phyloP scores from a whole-genome alignment of 2,888 invertebrate species.

The Melitaea athalia region DNA sequence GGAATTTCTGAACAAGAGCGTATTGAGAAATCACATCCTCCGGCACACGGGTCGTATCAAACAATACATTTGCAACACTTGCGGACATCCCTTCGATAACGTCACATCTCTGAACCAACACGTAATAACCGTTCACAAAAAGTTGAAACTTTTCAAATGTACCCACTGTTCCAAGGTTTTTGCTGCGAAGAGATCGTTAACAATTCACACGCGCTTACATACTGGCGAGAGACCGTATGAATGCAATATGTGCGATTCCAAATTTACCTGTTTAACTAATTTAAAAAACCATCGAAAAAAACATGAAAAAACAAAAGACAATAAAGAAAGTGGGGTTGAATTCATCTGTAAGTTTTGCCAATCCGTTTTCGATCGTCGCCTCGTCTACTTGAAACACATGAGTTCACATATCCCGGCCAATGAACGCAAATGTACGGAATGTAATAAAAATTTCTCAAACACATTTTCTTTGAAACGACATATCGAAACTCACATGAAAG shows the following conservation, averaged over 20 bases:
- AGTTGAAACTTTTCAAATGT: constrained; percentile 41
- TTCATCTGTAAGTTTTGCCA: constrained; percentile 40
- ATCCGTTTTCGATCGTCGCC: constrained; percentile 15
- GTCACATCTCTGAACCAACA: constrained; percentile 41
- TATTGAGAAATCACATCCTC: constrained; percentile 38
- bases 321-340: constrained; percentile 11
- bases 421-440: constrained; percentile 37
- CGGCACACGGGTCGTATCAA: constrained; percentile 40
- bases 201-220: constrained; percentile 40
- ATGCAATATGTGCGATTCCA: constrained; percentile 37
- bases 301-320: constrained; percentile 8
- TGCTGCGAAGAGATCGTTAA: constrained; percentile 42
- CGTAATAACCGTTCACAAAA: constrained; percentile 42
- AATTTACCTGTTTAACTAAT: constrained; percentile 11
- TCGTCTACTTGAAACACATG: constrained; percentile 26
- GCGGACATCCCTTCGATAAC: constrained; percentile 44
- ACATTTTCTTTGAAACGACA: constrained; percentile 43
- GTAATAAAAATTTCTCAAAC: constrained; percentile 38
- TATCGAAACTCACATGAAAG: constrained; percentile 32
- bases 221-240: constrained; percentile 40
- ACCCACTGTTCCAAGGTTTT: constrained; percentile 41
- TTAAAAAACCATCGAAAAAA: constrained; percentile 19
- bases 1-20: constrained; percentile 31
- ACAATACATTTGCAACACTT: constrained; percentile 42
- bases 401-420: constrained; percentile 25